Percentiles rank a stretch among this genome's conserved stretches.
These are phyloP conservation scores for Dysidea cf. avara DNA, from an alignment of 37 sponge, comb jelly and placozoan species.

Conservation along the genomic window DNA sequence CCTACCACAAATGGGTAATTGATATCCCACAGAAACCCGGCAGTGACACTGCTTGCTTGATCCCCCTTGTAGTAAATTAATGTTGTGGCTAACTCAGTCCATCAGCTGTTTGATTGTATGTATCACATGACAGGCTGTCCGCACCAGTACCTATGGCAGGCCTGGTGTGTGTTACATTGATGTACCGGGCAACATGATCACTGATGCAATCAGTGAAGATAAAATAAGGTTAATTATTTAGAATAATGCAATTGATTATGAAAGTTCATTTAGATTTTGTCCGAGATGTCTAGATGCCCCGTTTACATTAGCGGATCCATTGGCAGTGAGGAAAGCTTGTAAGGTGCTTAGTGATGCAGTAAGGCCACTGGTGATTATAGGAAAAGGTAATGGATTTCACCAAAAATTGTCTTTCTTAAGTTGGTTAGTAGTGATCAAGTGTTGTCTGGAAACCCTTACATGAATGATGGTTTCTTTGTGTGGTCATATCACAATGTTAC, in stretches of 20 bases:
- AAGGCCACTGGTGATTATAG: conserved; percentile 80
- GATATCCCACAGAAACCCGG: too few relatives aligned
- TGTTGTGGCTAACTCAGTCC: too few relatives aligned
- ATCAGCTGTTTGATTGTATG: background rate
- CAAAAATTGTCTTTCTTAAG: background rate
- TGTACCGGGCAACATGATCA: conserved; percentile 81
- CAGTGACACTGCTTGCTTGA: too few relatives aligned
- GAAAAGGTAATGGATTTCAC: conserved; percentile 58
- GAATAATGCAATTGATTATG: too few relatives aligned
- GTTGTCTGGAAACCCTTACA: too few relatives aligned
- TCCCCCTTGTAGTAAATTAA: too few relatives aligned
- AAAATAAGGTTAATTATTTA: conserved; percentile 35
- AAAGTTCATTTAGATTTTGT: conserved; percentile 14
- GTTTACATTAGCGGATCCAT: conserved; percentile 53
- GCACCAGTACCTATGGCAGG: conserved; percentile 72
- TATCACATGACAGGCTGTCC: conserved; percentile 39
- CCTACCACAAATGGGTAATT: too few relatives aligned
- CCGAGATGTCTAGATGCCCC: conserved; percentile 72
- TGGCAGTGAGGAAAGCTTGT: conserved; percentile 25
- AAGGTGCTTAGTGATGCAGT: conserved; percentile 32
- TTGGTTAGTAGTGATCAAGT: background rate
- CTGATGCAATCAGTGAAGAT: conserved; percentile 3
- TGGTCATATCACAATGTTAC: too few relatives aligned
- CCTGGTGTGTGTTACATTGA: conserved; percentile 88
- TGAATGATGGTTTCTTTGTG: too few relatives aligned